Base-by-base conservation (phyloP, 2,888 invertebrate species). In the Galerucella calmariensis region DNA sequence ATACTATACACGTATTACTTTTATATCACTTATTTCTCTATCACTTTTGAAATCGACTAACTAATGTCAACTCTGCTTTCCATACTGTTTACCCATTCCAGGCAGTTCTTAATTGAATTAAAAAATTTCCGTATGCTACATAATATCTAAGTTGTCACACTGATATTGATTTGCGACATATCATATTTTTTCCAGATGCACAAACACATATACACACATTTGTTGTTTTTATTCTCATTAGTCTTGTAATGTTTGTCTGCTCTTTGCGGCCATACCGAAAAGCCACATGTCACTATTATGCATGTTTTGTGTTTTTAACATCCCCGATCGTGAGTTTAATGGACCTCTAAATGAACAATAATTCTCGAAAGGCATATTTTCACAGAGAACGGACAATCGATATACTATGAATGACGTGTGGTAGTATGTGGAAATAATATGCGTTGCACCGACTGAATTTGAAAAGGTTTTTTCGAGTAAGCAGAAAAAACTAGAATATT, bases 291-390 rank as follows among this genome's bases (percentile, higher is more conserved):
- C 73, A 66, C 69, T 59, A 74, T 74, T 66, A 24, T 66, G 56
- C 69, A 35, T 56, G 73, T 69, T 66, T 69, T 62, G 69, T 67
- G 59, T 74, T 74, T 68, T 74, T 61, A 66, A 74, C 69, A 74
- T 69, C 56, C 53, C 65, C 27, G 69, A 68, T 74, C 65, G 41
- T 27, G 66, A 69, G 48, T 65, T 59, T 66, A 74, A 69, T 67
- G 69, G 69, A 12, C 58, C 20, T 62, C 35, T 66, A 68, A 68
- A 70, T 68, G 75, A 72, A 71, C 71, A 70, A 62, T 67, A 53
- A 62, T 74, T 59, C 20, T 51, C 48, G 27, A 58, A 69, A 56
- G 53, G 67, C 67, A 67, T 67, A 35, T 67, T 67, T 67, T 41
- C 56, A 67, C 35, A 67, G 35, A 9, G 35, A 41, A 67, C 56